A percentile compares a stretch with the other conserved stretches of the same genome.
Conservation (phyloP, 2,113 vertebrate species). For the Lates calcarifer region DNA sequence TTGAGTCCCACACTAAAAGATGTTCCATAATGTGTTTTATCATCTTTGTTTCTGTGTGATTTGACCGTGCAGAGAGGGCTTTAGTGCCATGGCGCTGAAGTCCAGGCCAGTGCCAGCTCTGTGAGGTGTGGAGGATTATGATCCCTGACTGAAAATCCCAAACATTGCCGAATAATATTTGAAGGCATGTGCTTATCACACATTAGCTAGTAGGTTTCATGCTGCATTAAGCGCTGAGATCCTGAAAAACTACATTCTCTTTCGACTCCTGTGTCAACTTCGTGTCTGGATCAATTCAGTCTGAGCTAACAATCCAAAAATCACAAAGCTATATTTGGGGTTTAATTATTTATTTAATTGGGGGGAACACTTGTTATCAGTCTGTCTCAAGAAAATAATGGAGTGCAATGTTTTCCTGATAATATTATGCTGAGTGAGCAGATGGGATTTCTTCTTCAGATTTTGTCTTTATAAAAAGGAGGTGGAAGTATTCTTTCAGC, state of each 20-base stretch:
- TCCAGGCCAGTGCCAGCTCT: not conserved
- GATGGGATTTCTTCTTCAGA: constrained; percentile 17
- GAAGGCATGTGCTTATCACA: constrained; percentile 35
- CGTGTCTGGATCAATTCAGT: not conserved
- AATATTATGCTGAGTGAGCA: constrained; percentile 17
- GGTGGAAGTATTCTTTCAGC: constrained; percentile 49
- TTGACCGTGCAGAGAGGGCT: not conserved
- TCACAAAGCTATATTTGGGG: not conserved
- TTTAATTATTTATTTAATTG: not conserved
- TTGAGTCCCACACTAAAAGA: constrained; percentile 12
- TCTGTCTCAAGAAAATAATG: constrained; percentile 39
- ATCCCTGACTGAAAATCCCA: constrained; percentile 42
- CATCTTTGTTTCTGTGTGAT: constrained; percentile 8
- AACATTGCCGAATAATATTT: constrained; percentile 42
- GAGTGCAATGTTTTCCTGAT: constrained; percentile 12
- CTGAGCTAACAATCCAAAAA: constrained; percentile 3
- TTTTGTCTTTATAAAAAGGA: constrained; percentile 56
- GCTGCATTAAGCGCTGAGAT: constrained; percentile 30
- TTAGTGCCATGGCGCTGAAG: not conserved
- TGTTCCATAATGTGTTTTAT: constrained; percentile 9
- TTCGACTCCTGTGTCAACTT: not conserved
- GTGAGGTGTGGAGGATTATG: constrained; percentile 42
- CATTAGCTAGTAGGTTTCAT: constrained; percentile 48
- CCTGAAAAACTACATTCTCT: constrained; percentile 19
- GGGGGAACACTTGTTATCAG: constrained; percentile 14